Evolutionary conservation across 2,797 vertebrate genomes (phyloP).

Genomic region (Tarsius wallacei): DNA sequence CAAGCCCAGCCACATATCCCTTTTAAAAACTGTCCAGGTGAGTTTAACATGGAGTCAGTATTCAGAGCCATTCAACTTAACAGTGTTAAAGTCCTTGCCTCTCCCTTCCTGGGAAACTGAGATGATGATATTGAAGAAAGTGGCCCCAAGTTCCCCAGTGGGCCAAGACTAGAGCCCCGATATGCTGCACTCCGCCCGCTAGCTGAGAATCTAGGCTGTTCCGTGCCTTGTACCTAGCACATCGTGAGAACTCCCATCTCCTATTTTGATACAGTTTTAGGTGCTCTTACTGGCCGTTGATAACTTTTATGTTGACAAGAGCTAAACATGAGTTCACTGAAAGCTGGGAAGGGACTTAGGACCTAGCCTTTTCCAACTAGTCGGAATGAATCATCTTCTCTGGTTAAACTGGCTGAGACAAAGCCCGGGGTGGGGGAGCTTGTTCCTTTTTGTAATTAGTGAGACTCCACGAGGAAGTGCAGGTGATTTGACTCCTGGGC

Average conservation of each 20-base stretch:
- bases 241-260: background rate
- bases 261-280: background rate
- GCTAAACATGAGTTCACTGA: constrained; percentile 82
- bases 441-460: constrained; percentile 86
- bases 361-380: constrained; percentile 85
- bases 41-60: background rate
- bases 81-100: background rate
- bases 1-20: background rate
- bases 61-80: background rate
- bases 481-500: constrained; percentile 84
- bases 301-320: constrained; percentile 84
- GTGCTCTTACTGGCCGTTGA: constrained; percentile 81
- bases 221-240: background rate
- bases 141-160: background rate
- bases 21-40: background rate
- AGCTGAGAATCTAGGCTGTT: background rate
- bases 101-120: background rate
- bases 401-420: constrained; percentile 84
- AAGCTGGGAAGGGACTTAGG: constrained; percentile 84
- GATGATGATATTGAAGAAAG: constrained; percentile 3
- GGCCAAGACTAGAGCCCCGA: background rate
- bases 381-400: constrained; percentile 86
- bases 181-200: no score
- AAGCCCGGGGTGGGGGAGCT: constrained; percentile 85
- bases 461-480: constrained; percentile 84